Base-by-base conservation (phyloP, 2,888 invertebrate genomes). In the Agrotis exclamationis region DNA sequence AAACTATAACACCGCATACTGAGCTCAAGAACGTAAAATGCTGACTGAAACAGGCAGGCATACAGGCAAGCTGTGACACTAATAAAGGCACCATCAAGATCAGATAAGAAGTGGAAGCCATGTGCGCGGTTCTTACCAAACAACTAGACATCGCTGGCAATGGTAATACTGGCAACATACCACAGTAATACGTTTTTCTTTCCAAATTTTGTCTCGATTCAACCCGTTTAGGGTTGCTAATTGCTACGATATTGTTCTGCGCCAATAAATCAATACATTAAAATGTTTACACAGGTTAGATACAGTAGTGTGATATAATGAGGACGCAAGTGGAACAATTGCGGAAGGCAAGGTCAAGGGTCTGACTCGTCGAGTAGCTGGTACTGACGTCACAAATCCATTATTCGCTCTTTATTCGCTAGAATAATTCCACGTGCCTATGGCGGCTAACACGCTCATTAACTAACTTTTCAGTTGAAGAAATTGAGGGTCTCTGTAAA, bases 331-430 rank as follows among this genome's bases (percentile, higher is more conserved):
- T 64, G 56, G 51, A 64, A 51, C 51, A 64, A 53, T 65, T n/a
- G 48, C 33, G 16, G 24, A 53, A 53, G 72, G 65, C 76, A 64
- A 57, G 79, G 79, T 77, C 79, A 79, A 60, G 79, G 74, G 28
- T 45, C 53, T 44, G 67, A 33, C 54, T n/a, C 24, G 18, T 58
- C 66, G 50, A 59, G 47, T 77, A 50, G 58, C 47, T 24, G 44
- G 7, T 45, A 45, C 50, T 65, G 60, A 71, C 72, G 78, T 65
- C 78, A 77, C 45, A 22, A 22, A 28, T 56, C 16, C 54, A 59
- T 62, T 60, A 75, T 1, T 18, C 50, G 51, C 50, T 51, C 54
- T 56, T 62, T 60, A 75, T 1, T 18, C 50, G 51, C 50, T 51
- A 11, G 7, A 54, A 47, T 47, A 3, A 18, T 47, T 60, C 24